Conservation (phyloP, 2,797 vertebrate species). For the Eupleurogrammus muticus region DNA sequence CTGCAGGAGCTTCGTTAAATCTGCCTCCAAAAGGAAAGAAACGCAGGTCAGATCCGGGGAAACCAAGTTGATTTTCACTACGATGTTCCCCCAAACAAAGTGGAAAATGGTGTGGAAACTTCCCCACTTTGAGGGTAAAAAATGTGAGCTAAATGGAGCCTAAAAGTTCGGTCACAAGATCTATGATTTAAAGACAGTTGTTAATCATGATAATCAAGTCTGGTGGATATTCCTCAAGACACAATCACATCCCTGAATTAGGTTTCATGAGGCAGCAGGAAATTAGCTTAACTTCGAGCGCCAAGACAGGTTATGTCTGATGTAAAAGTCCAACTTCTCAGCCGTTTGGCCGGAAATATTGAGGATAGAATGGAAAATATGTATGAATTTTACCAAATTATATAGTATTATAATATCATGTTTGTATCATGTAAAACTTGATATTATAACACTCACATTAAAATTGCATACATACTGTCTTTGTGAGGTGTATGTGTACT, state of each 20-base stretch:
- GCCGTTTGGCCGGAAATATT: too few relatives aligned
- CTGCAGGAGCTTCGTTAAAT: slow-evolving; percentile 47
- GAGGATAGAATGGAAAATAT: too few relatives aligned
- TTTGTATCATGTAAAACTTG: too few relatives aligned
- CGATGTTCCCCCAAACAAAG: slow-evolving; percentile 37
- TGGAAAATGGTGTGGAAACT: slow-evolving; percentile 41
- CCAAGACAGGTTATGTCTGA: too few relatives aligned
- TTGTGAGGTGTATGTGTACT: too few relatives aligned
- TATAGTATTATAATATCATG: too few relatives aligned
- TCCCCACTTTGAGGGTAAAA: background rate
- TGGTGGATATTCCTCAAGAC: background rate
- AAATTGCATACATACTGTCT: too few relatives aligned
- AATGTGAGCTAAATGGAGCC: slow-evolving; percentile 21
- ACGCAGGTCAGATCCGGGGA: slow-evolving; percentile 32
- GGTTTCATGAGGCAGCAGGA: background rate
- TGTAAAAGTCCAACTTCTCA: too few relatives aligned
- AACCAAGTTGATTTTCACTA: slow-evolving; percentile 37
- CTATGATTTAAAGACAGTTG: slow-evolving; percentile 17
- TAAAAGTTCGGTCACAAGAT: slow-evolving; percentile 50
- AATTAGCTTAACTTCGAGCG: background rate
- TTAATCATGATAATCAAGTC: slow-evolving; percentile 25
- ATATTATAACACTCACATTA: too few relatives aligned
- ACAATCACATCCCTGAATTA: background rate
- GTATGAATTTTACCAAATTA: too few relatives aligned
- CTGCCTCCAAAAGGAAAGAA: slow-evolving; percentile 38